A percentile compares a stretch with the other conserved stretches of the same genome.
Conservation (phyloP, 2,797 vertebrate genomes). For the Poecile montanus region DNA sequence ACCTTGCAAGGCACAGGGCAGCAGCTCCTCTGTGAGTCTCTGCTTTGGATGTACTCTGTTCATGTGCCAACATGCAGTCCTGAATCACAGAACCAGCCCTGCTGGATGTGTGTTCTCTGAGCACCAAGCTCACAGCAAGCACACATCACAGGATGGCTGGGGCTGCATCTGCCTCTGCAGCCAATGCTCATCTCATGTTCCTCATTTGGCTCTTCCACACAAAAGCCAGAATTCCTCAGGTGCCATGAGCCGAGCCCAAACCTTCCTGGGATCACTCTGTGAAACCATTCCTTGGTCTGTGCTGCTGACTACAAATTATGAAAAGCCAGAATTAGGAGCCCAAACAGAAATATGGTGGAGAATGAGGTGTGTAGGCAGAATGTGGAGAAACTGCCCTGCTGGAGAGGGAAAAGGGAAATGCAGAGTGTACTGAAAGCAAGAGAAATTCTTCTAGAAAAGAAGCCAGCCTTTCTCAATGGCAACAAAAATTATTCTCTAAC, state of each 20-base stretch:
- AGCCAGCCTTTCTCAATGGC: conserved; percentile 16
- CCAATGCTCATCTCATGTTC: not conserved
- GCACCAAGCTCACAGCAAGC: not conserved
- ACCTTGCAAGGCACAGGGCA: not conserved
- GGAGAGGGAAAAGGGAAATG: not conserved
- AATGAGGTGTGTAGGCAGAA: not conserved
- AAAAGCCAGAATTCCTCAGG: not conserved
- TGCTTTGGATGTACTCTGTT: not conserved
- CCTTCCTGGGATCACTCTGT: not conserved
- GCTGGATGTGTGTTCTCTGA: not conserved
- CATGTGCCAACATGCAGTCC: not conserved
- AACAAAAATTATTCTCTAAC: conserved; percentile 16
- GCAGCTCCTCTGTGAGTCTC: not conserved
- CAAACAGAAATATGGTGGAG: not conserved
- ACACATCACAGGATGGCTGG: too few species aligned
- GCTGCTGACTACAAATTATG: not conserved
- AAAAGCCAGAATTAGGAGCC: not conserved
- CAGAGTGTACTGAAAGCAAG: not conserved
- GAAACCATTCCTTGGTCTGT: not conserved
- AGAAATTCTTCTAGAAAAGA: conserved; percentile 6
- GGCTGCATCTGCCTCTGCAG: not conserved
- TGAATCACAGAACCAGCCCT: not conserved
- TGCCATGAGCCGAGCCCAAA: not conserved
- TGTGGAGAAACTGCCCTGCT: not conserved
- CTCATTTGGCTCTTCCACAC: not conserved